Evolutionary conservation across 1,140 invertebrate species (phyloP).

Genomic region (Trachelipus rathkii): DNA sequence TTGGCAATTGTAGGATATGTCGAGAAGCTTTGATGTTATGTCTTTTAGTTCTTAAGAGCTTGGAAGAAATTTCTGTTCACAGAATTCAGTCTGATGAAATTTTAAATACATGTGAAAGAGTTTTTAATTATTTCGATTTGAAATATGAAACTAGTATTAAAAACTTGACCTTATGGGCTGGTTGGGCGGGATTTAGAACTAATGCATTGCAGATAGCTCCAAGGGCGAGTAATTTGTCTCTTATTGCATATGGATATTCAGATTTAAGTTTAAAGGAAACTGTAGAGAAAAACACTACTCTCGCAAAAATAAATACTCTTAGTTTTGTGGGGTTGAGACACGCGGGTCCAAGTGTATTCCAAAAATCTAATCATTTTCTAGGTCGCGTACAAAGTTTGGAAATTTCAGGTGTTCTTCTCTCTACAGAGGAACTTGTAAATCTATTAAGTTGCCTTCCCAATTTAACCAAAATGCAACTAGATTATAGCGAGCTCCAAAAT

Average conservation of each 20-base stretch:
- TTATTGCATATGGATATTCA: not conserved
- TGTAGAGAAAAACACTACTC: not conserved
- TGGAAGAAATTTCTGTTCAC: not conserved
- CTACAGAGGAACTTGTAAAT: not conserved
- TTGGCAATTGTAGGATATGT: conserved; percentile 2
- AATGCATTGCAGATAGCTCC: not conserved
- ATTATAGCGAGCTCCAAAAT: not conserved
- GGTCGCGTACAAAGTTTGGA: not conserved
- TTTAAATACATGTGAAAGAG: not conserved
- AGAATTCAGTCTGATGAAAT: not conserved
- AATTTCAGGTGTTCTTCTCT: not conserved
- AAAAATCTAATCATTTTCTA: not conserved
- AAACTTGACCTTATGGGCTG: not conserved
- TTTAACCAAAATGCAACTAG: not conserved
- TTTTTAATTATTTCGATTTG: not conserved
- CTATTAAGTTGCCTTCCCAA: not conserved
- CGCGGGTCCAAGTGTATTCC: not conserved
- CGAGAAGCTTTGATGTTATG: not conserved
- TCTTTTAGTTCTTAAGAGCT: not conserved
- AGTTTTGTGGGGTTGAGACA: not conserved
- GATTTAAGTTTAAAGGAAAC: not conserved
- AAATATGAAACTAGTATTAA: not conserved
- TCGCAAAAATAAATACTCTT: not conserved
- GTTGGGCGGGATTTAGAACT: not conserved
- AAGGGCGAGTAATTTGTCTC: not conserved